These are phyloP conservation scores for Tarsius wallacei DNA, from an alignment of 2,797 vertebrate species.

Conservation along the genomic window DNA sequence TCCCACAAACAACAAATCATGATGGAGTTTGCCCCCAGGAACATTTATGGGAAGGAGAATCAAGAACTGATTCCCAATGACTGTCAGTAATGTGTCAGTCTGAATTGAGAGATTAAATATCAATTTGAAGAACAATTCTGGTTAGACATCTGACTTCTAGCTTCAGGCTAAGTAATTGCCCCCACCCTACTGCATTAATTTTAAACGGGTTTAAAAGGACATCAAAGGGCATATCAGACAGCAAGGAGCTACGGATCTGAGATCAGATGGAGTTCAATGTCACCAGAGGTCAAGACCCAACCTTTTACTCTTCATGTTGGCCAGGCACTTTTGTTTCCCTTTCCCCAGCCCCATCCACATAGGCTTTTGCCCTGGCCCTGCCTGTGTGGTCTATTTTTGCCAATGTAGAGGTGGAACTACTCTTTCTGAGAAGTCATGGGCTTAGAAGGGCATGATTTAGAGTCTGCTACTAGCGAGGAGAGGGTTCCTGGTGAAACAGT, in stretches of 20 bases:
- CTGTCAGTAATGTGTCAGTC: background rate
- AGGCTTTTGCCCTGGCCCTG: too few species aligned
- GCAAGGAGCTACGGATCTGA: background rate
- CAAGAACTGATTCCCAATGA: background rate
- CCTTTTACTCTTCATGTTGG: background rate
- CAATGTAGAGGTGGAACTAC: background rate
- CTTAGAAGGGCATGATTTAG: background rate
- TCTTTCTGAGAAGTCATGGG: background rate
- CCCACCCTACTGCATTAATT: background rate
- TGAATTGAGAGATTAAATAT: constrained; percentile 13
- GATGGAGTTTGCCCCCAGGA: background rate
- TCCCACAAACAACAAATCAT: background rate
- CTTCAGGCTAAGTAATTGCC: background rate
- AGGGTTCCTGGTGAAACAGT: background rate
- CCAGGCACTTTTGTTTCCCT: background rate
- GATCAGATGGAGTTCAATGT: background rate
- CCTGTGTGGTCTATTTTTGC: background rate
- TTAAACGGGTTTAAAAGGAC: background rate
- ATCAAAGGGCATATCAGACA: background rate
- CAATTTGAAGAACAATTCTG: background rate
- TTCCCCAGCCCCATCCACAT: rapidly evolving
- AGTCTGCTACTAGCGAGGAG: background rate
- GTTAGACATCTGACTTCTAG: background rate
- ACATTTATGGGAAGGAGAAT: background rate
- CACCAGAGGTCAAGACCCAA: background rate